Percentiles rank a stretch among this genome's conserved stretches.
Conservation (phyloP, 1,140 invertebrate species). For the Hypothenemus hampei region DNA sequence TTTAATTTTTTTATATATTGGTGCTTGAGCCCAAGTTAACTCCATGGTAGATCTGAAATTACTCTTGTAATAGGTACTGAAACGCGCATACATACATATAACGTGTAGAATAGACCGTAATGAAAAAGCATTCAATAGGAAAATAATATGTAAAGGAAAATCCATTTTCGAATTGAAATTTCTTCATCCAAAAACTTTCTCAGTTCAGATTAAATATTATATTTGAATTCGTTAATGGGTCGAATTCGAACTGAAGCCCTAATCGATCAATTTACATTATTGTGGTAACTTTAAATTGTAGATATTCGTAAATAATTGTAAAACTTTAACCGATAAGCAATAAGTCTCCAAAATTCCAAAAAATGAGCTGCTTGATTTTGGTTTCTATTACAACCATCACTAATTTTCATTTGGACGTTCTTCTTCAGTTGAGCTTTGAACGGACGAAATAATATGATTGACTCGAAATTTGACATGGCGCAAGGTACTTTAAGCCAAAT, state of each 20-base stretch:
- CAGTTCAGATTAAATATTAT: too few species aligned
- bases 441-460: too few species aligned
- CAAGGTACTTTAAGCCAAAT: constrained; percentile 37
- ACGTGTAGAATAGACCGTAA: constrained; percentile 43
- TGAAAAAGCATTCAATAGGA: constrained; percentile 13
- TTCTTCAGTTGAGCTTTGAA: too few species aligned
- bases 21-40: constrained; percentile 37
- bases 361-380: too few species aligned
- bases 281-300: not conserved
- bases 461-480: constrained; percentile 7
- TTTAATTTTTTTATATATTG: constrained; percentile 36
- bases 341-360: too few species aligned
- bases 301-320: constrained; percentile 7
- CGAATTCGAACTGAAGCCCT: constrained; percentile 1
- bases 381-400: too few species aligned
- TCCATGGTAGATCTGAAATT: constrained; percentile 12
- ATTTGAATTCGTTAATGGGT: too few species aligned
- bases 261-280: constrained; percentile 14
- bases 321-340: not conserved
- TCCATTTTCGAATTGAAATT: too few species aligned
- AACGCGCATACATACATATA: constrained; percentile 38
- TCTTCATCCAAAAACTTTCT: too few species aligned
- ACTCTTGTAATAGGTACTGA: constrained; percentile 6
- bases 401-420: too few species aligned
- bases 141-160: too few species aligned